Base-by-base conservation (phyloP, 2,797 vertebrate genomes). In the Tamandua tetradactyla region DNA sequence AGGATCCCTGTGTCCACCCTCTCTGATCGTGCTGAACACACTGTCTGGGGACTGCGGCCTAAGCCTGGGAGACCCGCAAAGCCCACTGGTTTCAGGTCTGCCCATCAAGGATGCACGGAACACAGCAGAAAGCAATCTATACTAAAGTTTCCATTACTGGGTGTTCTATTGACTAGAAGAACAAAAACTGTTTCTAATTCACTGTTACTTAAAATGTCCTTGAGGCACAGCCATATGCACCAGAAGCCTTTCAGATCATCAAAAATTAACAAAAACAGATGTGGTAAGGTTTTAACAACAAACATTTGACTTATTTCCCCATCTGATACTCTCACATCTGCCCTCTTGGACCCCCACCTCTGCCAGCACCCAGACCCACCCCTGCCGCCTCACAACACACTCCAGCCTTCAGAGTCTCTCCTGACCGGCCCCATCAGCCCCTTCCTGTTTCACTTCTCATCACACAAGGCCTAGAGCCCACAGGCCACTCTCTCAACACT, bases 201-300 rank as follows among this genome's bases (percentile, higher is more conserved):
- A 89, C 13, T 91, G 40, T 12, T 42, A 20, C 86, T 86, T 75
- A 85, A 42, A 88, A 94, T 1, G 52, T 74, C 76, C 71, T 86
- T 75, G 92, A 94, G 91, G 69, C 11, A 62, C 15, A 49, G 59
- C 75, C 84, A 94, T 84, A 66, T 62, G 78, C 95, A 91, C 57
- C 92, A 91, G 91, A 87, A 71, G 68, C 40, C 62, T 74, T 79
- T 80, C 79, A 89, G 87, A 59, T 92, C 79, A 96, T 82, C 74
- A 92, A 93, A 89, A 92, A 87, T 52, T 80, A 79, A 74, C 57
- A 86, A 87, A 92, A 72, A 52, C 12, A 91, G 87, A 68, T 9
- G 66, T 22, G 25, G 27, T 52, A 71, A 71, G 23, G 40, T 62
- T 81, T 88, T 40, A 55, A 68, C 20, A 66, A 14, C 62, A 93